Evolutionary conservation across 2,888 invertebrate species (phyloP).

Genomic region (Tholera decimalis): DNA sequence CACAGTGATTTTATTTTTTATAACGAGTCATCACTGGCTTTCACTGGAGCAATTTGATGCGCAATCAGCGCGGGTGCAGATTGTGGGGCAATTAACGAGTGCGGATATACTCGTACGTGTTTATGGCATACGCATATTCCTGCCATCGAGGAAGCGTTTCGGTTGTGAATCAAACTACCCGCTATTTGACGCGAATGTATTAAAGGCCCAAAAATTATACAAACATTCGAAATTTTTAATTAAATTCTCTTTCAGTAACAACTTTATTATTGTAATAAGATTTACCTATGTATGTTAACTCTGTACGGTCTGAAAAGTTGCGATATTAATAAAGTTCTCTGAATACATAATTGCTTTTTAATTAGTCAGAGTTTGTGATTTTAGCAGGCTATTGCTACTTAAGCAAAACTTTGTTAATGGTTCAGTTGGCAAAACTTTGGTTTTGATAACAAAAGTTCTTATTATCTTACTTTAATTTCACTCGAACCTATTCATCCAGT

Average conservation of each 20-base stretch:
- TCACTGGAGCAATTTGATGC: slow-evolving; percentile 78
- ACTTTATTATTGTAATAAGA: slow-evolving; percentile 24
- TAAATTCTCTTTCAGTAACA: slow-evolving; percentile 26
- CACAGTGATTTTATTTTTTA: slow-evolving; percentile 23
- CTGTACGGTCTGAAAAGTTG: slow-evolving; percentile 29
- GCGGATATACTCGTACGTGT: slow-evolving; percentile 72
- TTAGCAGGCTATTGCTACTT: slow-evolving; percentile 6
- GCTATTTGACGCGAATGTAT: slow-evolving; percentile 22
- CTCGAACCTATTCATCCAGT: slow-evolving; percentile 5
- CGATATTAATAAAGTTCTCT: slow-evolving; percentile 22
- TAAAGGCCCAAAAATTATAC: background rate
- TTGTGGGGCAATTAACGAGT: slow-evolving; percentile 78
- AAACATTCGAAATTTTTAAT: slow-evolving; percentile 14
- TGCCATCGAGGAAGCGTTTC: slow-evolving; percentile 66
- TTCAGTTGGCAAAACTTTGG: slow-evolving; percentile 29
- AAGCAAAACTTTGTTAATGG: slow-evolving; percentile 8
- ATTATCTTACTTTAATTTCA: slow-evolving; percentile 16
- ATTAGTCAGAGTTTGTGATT: slow-evolving; percentile 14
- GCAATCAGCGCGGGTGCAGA: slow-evolving; percentile 72
- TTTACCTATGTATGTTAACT: slow-evolving; percentile 20
- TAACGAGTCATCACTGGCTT: slow-evolving; percentile 69
- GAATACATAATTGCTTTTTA: slow-evolving; percentile 32
- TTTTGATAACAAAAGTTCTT: slow-evolving; percentile 27
- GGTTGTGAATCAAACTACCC: slow-evolving; percentile 39
- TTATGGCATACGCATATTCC: slow-evolving; percentile 70